Evolutionary conservation across 2,113 vertebrate species (phyloP).

Genomic region (Myotis lucifugus): DNA sequence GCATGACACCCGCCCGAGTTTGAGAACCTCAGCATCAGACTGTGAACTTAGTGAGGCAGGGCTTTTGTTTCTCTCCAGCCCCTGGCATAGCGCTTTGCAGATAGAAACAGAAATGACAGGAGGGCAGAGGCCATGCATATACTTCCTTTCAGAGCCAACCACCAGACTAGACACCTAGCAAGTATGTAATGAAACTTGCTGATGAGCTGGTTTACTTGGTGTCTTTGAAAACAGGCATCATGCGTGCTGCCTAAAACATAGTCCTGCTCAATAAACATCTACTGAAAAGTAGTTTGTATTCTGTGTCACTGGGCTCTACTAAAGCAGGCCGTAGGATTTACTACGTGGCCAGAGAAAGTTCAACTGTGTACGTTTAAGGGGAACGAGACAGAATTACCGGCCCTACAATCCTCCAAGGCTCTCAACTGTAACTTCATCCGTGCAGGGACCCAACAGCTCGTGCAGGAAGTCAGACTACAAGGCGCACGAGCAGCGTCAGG

Average conservation of each 20-base stretch:
- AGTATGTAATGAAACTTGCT: too few relatives aligned
- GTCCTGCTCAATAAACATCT: background rate
- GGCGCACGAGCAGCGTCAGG: background rate
- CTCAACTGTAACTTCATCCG: background rate
- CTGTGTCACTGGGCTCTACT: too few relatives aligned
- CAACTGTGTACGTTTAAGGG: background rate
- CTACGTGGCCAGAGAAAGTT: background rate
- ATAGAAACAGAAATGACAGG: background rate
- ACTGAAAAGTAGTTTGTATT: background rate
- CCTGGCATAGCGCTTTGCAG: background rate
- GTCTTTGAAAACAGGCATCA: background rate
- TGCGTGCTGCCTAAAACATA: background rate
- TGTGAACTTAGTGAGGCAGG: background rate
- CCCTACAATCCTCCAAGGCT: background rate
- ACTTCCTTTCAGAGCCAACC: background rate
- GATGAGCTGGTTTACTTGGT: background rate
- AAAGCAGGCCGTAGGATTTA: background rate
- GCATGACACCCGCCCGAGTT: background rate
- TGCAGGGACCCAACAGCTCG: background rate
- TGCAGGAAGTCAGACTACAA: background rate
- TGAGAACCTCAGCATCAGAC: background rate
- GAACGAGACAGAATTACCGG: background rate
- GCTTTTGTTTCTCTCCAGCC: background rate
- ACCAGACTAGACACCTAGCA: background rate
- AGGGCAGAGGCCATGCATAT: background rate